Conservation (phyloP, 2,797 vertebrate genomes). For the Anguilla pacifica region DNA sequence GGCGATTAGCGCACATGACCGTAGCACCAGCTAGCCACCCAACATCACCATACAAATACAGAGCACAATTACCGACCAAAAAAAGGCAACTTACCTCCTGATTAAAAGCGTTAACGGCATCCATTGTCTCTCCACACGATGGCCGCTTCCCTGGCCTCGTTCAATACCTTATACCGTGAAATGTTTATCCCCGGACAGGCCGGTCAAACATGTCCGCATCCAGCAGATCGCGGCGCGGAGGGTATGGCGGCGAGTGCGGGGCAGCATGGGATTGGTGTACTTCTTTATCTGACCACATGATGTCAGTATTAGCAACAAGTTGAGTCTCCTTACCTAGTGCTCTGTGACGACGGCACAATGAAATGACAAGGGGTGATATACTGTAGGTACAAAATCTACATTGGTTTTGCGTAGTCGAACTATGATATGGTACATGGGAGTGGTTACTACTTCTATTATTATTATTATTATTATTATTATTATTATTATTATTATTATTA, state of each 20-base stretch:
- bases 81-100: background rate
- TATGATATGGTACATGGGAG: too few relatives aligned
- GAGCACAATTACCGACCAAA: background rate
- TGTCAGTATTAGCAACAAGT: background rate
- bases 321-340: background rate
- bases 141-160: background rate
- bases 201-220: conserved; percentile 25
- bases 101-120: conserved; percentile 19
- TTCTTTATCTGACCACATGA: background rate
- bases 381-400: too few relatives aligned
- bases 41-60: background rate
- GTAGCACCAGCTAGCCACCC: background rate
- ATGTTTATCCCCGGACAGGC: conserved; percentile 11
- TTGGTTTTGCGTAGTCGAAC: too few relatives aligned
- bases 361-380: background rate
- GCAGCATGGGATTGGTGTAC: conserved; percentile 14
- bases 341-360: background rate
- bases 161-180: background rate
- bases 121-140: background rate
- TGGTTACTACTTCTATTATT: too few relatives aligned
- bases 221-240: conserved; percentile 1
- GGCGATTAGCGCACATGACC: background rate
- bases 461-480: too few relatives aligned
- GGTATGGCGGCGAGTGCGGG: conserved; percentile 5
- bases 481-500: too few relatives aligned